phyloP scores from a whole-genome alignment of 2,113 vertebrate species.

The Carollia perspicillata region DNA sequence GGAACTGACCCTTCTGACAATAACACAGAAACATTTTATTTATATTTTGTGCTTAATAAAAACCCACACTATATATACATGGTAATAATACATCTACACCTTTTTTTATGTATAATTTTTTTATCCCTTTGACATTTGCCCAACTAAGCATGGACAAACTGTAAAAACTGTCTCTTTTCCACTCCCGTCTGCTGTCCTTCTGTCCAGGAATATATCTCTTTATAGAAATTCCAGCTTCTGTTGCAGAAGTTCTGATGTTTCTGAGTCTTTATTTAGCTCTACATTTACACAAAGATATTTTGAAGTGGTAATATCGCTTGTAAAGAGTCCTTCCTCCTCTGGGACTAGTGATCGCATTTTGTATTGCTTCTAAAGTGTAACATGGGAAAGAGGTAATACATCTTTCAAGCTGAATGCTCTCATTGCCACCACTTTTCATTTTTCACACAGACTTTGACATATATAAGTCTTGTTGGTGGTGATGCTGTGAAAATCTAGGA shows the following conservation, averaged over 20 bases:
- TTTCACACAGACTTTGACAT: conserved; percentile 61
- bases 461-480: conserved; percentile 53
- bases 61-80: background rate
- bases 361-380: conserved; percentile 63
- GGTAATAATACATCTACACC: background rate
- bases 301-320: conserved; percentile 59
- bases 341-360: conserved; percentile 59
- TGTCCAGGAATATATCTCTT: background rate
- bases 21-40: conserved; percentile 13
- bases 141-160: background rate
- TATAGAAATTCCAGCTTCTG: conserved; percentile 9
- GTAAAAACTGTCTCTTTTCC: background rate
- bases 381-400: background rate
- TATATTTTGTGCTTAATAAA: conserved; percentile 37
- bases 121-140: conserved; percentile 24
- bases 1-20: background rate
- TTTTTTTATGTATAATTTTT: too few relatives aligned
- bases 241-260: conserved; percentile 39
- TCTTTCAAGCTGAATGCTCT: conserved; percentile 60
- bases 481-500: conserved; percentile 42
- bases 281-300: conserved; percentile 58
- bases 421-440: conserved; percentile 64
- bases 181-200: background rate
- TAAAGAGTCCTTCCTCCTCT: background rate
- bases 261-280: conserved; percentile 44